Conservation (phyloP, 2,888 invertebrate species). For the Philhelius pedissequus region DNA sequence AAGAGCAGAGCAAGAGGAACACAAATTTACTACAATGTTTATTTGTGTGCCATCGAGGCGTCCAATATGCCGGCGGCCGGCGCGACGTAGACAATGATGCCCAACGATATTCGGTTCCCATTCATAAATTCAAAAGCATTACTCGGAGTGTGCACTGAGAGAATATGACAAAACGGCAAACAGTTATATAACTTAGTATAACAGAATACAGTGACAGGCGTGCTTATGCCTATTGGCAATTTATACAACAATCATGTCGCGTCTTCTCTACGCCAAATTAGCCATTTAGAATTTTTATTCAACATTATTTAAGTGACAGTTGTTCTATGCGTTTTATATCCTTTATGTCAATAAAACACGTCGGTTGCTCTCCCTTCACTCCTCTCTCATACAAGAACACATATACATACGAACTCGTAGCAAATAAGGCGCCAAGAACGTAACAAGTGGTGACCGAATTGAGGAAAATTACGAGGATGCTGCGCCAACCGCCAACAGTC, state of each 20-base stretch:
- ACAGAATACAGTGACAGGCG: not conserved
- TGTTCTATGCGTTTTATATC: conserved; percentile 48
- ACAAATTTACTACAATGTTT: conserved; percentile 66
- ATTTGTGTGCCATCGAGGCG: conserved; percentile 58
- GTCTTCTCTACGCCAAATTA: conserved; percentile 64
- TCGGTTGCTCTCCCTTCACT: not conserved
- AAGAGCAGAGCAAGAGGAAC: conserved; percentile 18
- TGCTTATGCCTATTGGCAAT: conserved; percentile 4
- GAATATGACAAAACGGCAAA: not conserved
- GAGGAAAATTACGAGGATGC: conserved; percentile 43
- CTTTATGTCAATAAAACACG: not conserved
- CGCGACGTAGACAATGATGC: not conserved
- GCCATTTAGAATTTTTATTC: conserved; percentile 62
- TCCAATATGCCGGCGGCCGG: conserved; percentile 55
- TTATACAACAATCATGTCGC: conserved; percentile 57
- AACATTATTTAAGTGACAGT: conserved; percentile 56
- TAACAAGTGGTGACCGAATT: conserved; percentile 62
- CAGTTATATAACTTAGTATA: not conserved
- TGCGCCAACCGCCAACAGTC: conserved; percentile 44
- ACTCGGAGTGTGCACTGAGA: conserved; percentile 11
- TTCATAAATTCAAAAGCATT: conserved; percentile 59
- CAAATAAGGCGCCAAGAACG: conserved; percentile 65
- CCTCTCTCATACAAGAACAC: not conserved
- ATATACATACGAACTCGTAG: not conserved
- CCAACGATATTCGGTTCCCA: conserved; percentile 43